A percentile compares a stretch with the other conserved stretches of the same genome.
phyloP scores from a whole-genome alignment of 1,140 invertebrate genomes.

The Leptinotarsa texana region DNA sequence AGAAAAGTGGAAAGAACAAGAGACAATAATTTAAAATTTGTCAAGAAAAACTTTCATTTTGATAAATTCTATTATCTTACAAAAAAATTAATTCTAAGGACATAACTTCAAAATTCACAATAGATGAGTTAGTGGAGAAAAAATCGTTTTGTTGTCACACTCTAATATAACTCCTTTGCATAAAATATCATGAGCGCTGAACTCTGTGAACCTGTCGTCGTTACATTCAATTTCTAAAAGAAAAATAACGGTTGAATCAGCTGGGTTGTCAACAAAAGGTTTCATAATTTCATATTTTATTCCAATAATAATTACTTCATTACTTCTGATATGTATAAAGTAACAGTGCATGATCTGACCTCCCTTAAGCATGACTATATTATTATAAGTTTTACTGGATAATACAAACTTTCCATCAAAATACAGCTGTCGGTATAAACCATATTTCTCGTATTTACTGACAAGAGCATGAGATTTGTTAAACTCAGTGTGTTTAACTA shows the following conservation, averaged over 20 bases:
- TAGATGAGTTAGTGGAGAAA: no score
- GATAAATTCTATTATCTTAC: no score
- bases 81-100: no score
- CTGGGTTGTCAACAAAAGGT: neutral
- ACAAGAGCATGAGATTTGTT: neutral
- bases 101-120: no score
- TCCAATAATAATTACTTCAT: constrained; percentile 8
- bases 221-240: constrained; percentile 3
- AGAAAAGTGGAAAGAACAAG: no score
- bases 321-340: neutral
- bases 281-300: neutral
- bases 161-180: constrained; percentile 8
- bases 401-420: neutral
- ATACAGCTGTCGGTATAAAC: neutral
- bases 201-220: neutral
- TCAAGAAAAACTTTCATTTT: no score
- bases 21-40: no score
- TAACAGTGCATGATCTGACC: neutral
- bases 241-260: neutral
- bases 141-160: no score
- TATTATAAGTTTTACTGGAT: neutral
- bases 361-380: neutral
- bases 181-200: neutral
- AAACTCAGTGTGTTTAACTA: neutral
- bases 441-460: neutral